phyloP scores from a whole-genome alignment of 2,888 invertebrate genomes.

The Trachelus tabidus region DNA sequence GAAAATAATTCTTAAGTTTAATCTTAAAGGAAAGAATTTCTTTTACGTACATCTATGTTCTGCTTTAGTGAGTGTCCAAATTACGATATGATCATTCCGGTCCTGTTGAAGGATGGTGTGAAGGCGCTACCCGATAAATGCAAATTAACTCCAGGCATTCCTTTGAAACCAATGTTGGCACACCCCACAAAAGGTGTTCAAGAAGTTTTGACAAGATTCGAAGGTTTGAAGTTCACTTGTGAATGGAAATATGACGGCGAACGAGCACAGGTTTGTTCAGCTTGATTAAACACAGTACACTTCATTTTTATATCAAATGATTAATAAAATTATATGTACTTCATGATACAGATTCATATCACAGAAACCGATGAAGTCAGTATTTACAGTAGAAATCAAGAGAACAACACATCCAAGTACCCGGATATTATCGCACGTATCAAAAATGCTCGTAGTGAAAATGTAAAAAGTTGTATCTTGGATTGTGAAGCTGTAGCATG shows the following conservation, averaged over 20 bases:
- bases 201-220: conserved; percentile 84
- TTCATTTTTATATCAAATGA: not conserved
- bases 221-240: conserved; percentile 91
- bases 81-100: conserved; percentile 86
- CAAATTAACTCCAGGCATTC: conserved; percentile 90
- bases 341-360: conserved; percentile 75
- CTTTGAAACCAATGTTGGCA: conserved; percentile 98
- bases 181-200: conserved; percentile 96
- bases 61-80: conserved; percentile 90
- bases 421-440: conserved; percentile 90
- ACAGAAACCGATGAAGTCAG: conserved; percentile 75
- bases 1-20: not conserved
- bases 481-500: conserved; percentile 99
- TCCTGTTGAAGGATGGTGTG: conserved; percentile 82
- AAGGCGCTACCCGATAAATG: conserved; percentile 81
- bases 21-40: not conserved
- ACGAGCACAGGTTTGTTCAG: conserved; percentile 83
- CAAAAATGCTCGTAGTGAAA: conserved; percentile 67
- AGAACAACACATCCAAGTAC: conserved; percentile 93
- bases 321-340: not conserved
- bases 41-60: not conserved
- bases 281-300: conserved; percentile 3
- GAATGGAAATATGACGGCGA: conserved; percentile 99
- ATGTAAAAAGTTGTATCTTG: conserved; percentile 85
- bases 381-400: conserved; percentile 96